Evolutionary conservation across 2,797 vertebrate genomes (phyloP), one percentile per base, ranked within the genome.

Genomic region (Morus bassanus): DNA sequence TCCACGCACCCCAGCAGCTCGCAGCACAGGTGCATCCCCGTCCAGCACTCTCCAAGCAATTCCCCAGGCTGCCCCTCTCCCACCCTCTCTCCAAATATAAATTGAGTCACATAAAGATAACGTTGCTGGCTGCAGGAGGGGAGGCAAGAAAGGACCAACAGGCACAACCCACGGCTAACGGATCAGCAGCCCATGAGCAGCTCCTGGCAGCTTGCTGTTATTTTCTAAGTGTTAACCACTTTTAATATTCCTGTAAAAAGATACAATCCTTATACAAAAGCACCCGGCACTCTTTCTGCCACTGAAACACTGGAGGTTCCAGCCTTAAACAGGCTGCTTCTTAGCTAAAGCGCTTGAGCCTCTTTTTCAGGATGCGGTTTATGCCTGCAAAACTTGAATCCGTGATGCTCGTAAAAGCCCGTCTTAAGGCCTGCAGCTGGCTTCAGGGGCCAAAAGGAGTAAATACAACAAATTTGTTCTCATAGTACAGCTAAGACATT

Each of bases 171-270:
- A 43, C 0, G n/a, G 50, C 46, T 37, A 82, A 54, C 5, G 5
- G 24, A 57, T 4, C 1, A 0, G 23, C 30, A 68, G 43, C 19
- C 75, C 60, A 7, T 0, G 0, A n/a, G 45, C n/a, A 63, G 17
- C 46, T 72, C 21, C 39, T 33, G 39, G 7, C 53, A 43, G 15
- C 14, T 33, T 25, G 13, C 50, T 0, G 0, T 30, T 0, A 15
- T 60, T 37, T 82, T 61, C 35, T 17, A 79, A 59, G 24, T 12
- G 11, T 88, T 72, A 54, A 68, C 39, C 24, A 28, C 48, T 65
- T 65, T 72, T 0, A 21, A 15, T 28, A 57, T 24, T 59, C 41
- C 60, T 46, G 9, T 14, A 18, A 30, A 50, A 64, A 61, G 35
- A 19, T 7, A 33, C 9, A 31, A 13, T 31, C 21, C 43, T 45